Percentiles rank a stretch among this genome's conserved stretches.
Conservation (phyloP, 2,113 vertebrate genomes). For the Spea bombifrons region DNA sequence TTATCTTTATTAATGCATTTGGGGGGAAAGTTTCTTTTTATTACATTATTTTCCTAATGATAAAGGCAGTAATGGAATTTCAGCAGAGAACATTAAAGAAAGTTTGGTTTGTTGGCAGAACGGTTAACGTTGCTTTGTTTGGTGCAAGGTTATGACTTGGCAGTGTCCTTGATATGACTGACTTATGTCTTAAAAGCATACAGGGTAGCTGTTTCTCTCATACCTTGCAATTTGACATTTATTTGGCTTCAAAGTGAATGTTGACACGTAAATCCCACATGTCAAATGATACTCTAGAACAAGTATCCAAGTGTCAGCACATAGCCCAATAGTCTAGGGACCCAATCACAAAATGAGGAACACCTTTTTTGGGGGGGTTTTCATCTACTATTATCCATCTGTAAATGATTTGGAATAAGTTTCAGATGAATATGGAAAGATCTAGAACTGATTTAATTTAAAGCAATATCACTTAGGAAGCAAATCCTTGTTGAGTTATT, state of each 20-base stretch:
- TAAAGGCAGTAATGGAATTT: conserved; percentile 67
- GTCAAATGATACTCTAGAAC: conserved; percentile 82
- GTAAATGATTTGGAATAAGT: conserved; percentile 71
- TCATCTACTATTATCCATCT: conserved; percentile 75
- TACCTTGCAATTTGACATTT: conserved; percentile 70
- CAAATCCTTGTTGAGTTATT: conserved; percentile 57
- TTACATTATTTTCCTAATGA: conserved; percentile 70
- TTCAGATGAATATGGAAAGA: conserved; percentile 57
- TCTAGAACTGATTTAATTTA: conserved; percentile 23
- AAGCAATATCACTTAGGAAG: conserved; percentile 45
- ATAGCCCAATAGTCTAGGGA: conserved; percentile 66
- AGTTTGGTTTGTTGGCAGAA: conserved; percentile 58
- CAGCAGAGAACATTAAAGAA: conserved; percentile 63
- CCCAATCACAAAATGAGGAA: conserved; percentile 62
- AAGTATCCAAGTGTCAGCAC: conserved; percentile 78
- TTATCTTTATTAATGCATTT: conserved; percentile 72
- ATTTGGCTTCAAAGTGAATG: conserved; percentile 69
- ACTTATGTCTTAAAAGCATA: conserved; percentile 58
- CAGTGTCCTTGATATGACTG: conserved; percentile 51
- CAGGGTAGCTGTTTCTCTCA: conserved; percentile 55
- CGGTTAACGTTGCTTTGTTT: conserved; percentile 55
- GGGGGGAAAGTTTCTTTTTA: conserved; percentile 68
- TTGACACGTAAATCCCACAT: conserved; percentile 76
- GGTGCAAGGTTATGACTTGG: conserved; percentile 61
- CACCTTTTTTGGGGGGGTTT: conserved; percentile 65